Percentiles rank a stretch among this genome's conserved stretches.
phyloP scores from a whole-genome alignment of 2,113 vertebrate genomes.

The Chauna torquata region DNA sequence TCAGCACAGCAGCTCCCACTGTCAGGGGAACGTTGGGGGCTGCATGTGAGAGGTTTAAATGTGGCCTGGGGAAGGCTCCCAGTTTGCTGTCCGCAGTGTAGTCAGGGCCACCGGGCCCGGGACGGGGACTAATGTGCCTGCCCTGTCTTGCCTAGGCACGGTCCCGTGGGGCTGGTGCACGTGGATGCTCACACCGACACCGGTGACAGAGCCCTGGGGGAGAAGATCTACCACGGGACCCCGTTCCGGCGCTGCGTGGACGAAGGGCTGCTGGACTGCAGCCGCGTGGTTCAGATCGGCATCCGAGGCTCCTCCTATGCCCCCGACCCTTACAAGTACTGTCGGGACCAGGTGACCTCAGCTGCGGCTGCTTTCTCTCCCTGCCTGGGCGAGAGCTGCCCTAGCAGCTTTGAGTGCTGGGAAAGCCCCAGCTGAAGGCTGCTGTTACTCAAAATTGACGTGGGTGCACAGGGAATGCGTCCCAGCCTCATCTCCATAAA shows the following conservation, averaged over 20 bases:
- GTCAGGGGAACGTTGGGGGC: too few relatives aligned
- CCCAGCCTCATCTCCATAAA: neutral
- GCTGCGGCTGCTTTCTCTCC: accelerated
- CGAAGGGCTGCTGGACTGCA: slow-evolving; percentile 88
- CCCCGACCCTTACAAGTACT: slow-evolving; percentile 81
- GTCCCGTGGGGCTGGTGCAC: slow-evolving; percentile 89
- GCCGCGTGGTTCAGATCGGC: slow-evolving; percentile 90
- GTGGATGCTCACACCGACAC: slow-evolving; percentile 93
- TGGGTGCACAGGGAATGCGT: neutral
- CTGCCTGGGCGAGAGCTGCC: neutral
- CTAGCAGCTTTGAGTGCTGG: neutral
- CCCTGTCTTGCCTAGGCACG: slow-evolving; percentile 73
- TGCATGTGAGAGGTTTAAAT: too few relatives aligned
- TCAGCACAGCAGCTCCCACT: too few relatives aligned
- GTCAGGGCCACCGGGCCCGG: accelerated
- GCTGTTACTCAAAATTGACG: neutral
- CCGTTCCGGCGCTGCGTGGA: slow-evolving; percentile 91
- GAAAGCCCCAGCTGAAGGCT: neutral
- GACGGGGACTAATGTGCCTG: accelerated
- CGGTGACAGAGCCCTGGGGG: slow-evolving; percentile 79
- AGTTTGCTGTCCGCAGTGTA: accelerated
- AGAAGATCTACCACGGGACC: slow-evolving; percentile 87
- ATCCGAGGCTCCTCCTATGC: slow-evolving; percentile 84
- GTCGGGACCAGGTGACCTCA: slow-evolving; percentile 81
- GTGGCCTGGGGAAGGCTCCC: neutral